Conservation (phyloP, 1,140 invertebrate genomes). For the Drosophila yakuba region DNA sequence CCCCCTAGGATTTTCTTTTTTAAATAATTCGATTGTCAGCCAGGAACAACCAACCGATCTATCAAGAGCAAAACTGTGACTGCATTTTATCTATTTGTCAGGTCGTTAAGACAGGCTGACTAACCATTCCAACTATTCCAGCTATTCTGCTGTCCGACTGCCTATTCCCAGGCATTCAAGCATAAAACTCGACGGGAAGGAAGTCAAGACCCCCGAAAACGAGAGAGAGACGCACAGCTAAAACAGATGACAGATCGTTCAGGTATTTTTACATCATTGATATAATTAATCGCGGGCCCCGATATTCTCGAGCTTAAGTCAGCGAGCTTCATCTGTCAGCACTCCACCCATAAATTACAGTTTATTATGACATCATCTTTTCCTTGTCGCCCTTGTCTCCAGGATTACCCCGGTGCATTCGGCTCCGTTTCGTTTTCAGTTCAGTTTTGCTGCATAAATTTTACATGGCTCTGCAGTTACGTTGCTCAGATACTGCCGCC, state of each 20-base stretch:
- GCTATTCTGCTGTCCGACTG: slow-evolving; percentile 15
- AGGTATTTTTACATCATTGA: slow-evolving; percentile 67
- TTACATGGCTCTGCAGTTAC: slow-evolving; percentile 46
- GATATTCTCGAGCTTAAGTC: slow-evolving; percentile 20
- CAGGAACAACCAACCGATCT: slow-evolving; percentile 51
- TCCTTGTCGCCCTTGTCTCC: slow-evolving; percentile 19
- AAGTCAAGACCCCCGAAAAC: slow-evolving; percentile 17
- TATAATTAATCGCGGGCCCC: slow-evolving; percentile 41
- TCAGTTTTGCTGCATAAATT: slow-evolving; percentile 69
- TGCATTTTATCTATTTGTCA: slow-evolving; percentile 75
- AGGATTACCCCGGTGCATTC: slow-evolving; percentile 56
- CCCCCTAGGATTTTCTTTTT: slow-evolving; percentile 1
- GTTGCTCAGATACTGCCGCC: slow-evolving; percentile 4
- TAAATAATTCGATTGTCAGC: slow-evolving; percentile 52
- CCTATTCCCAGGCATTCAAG: slow-evolving; percentile 69
- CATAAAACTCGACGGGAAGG: slow-evolving; percentile 71
- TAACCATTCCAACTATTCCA: slow-evolving; percentile 11
- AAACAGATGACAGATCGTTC: slow-evolving; percentile 63
- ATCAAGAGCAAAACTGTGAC: slow-evolving; percentile 48
- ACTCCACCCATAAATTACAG: slow-evolving; percentile 69
- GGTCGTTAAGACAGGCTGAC: slow-evolving; percentile 53
- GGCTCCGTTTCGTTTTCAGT: slow-evolving; percentile 41
- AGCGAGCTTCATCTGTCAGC: slow-evolving; percentile 47
- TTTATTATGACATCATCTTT: slow-evolving; percentile 79
- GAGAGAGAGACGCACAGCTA: slow-evolving; percentile 18